phyloP scores from a whole-genome alignment of 92 coral and sea anemone species.

The Phenganax subtilis region DNA sequence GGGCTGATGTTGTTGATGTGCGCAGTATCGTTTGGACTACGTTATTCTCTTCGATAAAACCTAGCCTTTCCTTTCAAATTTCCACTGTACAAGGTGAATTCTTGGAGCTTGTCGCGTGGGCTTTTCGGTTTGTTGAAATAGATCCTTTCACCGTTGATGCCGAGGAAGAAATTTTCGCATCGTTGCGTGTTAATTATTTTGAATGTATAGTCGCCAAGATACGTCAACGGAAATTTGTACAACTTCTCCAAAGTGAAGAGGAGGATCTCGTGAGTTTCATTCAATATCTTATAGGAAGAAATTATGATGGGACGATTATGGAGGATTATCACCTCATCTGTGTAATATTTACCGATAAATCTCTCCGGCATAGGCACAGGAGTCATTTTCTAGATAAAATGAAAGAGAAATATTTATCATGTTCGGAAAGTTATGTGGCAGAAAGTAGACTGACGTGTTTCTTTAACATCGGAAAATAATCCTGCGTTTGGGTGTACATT shows the following conservation, averaged over 20 bases:
- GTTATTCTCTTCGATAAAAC: slow-evolving; percentile 42
- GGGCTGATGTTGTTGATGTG: too few species aligned
- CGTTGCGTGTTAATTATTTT: slow-evolving; percentile 57
- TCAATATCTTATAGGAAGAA: background rate
- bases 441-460: background rate
- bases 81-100: slow-evolving; percentile 56
- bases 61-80: slow-evolving; percentile 62
- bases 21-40: too few species aligned
- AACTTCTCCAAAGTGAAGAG: slow-evolving; percentile 4
- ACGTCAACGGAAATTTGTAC: slow-evolving; percentile 46
- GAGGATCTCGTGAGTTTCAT: slow-evolving; percentile 25
- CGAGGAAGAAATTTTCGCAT: slow-evolving; percentile 44
- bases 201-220: slow-evolving; percentile 50
- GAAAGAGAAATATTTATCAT: too few species aligned
- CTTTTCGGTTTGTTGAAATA: slow-evolving; percentile 54
- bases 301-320: background rate
- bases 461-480: background rate
- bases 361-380: slow-evolving; percentile 43
- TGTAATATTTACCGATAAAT: slow-evolving; percentile 48
- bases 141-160: slow-evolving; percentile 59
- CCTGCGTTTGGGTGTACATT: too few species aligned
- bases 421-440: background rate
- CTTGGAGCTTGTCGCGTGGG: slow-evolving; percentile 36
- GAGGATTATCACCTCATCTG: slow-evolving; percentile 48
- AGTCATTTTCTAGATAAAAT: background rate